Conservation (phyloP, 2,113 vertebrate species). For the Myrmecobius fasciatus region DNA sequence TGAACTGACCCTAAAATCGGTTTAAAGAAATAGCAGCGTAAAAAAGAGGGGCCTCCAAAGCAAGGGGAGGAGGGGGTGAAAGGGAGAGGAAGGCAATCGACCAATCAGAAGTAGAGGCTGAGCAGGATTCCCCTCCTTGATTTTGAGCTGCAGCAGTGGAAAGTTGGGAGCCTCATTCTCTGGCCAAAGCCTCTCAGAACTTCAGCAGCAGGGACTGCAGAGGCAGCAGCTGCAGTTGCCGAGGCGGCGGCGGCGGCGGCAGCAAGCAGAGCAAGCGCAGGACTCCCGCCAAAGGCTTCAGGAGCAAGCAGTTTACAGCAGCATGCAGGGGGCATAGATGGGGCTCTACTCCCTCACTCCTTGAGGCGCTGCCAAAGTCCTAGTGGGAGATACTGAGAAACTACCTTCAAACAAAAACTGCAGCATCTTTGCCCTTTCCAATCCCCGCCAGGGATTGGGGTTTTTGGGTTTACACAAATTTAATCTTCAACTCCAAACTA, state of each 20-base stretch:
- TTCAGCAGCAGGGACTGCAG: background rate
- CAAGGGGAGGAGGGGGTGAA: background rate
- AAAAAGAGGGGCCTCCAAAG: conserved; percentile 1
- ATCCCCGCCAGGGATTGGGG: conserved; percentile 23
- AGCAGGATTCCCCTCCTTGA: conserved; percentile 33
- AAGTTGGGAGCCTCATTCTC: conserved; percentile 29
- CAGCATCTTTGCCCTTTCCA: conserved; percentile 27
- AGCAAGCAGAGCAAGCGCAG: background rate
- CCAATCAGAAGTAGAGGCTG: conserved; percentile 63
- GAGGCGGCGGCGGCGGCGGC: background rate
- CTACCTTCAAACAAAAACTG: conserved; percentile 73
- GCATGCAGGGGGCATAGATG: conserved; percentile 47
- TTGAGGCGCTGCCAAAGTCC: conserved; percentile 66
- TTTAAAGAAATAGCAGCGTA: background rate
- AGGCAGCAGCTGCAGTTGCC: background rate
- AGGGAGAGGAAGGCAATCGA: background rate
- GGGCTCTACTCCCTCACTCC: conserved; percentile 52
- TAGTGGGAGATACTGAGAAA: conserved; percentile 47
- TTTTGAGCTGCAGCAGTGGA: conserved; percentile 21
- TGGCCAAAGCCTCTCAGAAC: conserved; percentile 10
- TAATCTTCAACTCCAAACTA: background rate
- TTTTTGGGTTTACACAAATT: background rate
- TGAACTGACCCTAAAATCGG: conserved; percentile 20
- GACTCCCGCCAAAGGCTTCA: conserved; percentile 25
- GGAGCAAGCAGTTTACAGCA: conserved; percentile 35